Evolutionary conservation across 2,888 invertebrate species (phyloP).

Genomic region (Parnassius apollo): DNA sequence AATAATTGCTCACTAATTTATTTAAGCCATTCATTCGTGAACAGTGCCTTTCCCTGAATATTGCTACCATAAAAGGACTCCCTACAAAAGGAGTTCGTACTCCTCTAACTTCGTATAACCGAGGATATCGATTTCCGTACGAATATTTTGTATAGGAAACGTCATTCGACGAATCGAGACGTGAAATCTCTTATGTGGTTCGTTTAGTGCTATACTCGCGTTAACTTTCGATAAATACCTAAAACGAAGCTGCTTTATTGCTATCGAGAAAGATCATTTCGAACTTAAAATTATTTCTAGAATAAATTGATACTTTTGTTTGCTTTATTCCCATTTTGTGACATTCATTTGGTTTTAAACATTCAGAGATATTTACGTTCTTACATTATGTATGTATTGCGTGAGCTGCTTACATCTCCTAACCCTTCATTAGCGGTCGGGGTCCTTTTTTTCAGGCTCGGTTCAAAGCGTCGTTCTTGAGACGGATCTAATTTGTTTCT

Average conservation of each 20-base stretch:
- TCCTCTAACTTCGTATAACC: neutral
- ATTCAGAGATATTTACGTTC: neutral
- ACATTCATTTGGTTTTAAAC: constrained; percentile 11
- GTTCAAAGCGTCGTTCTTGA: constrained; percentile 68
- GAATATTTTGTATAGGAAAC: neutral
- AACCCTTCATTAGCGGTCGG: constrained; percentile 69
- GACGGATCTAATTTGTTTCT: constrained; percentile 77
- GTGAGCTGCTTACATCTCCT: constrained; percentile 38
- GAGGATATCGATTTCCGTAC: neutral
- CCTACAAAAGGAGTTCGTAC: too few relatives aligned
- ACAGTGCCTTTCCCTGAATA: too few relatives aligned
- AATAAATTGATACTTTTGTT: constrained; percentile 27
- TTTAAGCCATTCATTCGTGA: too few relatives aligned
- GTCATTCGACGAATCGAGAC: neutral
- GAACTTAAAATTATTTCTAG: constrained; percentile 42
- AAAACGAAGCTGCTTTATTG: constrained; percentile 26
- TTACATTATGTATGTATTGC: constrained; percentile 12
- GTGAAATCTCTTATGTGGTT: neutral
- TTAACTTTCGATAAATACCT: constrained; percentile 1
- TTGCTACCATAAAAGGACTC: too few relatives aligned
- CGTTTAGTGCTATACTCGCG: neutral
- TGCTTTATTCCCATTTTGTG: neutral
- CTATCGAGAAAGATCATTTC: constrained; percentile 33
- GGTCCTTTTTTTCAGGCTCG: constrained; percentile 54
- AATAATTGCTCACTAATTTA: too few relatives aligned